Percentiles rank a stretch among this genome's conserved stretches.
These are phyloP conservation scores for Eristalis tenax DNA, from an alignment of 2,888 invertebrate species.

Conservation along the genomic window DNA sequence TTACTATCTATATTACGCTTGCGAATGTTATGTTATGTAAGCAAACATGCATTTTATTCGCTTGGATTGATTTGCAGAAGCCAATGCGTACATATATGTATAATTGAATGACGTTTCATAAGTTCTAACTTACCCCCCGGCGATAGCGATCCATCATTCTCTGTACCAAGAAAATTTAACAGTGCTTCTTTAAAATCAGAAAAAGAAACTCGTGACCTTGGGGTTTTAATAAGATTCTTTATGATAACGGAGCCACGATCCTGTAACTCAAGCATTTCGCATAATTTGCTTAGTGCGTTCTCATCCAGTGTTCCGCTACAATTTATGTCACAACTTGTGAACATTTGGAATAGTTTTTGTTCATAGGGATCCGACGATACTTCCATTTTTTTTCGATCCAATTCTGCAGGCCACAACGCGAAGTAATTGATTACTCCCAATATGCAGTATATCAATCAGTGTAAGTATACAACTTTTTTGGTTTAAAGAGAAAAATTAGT, in stretches of 20 bases:
- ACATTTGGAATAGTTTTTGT: constrained; percentile 90
- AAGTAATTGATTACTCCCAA: constrained; percentile 42
- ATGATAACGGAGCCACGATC: constrained; percentile 86
- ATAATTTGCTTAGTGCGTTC: constrained; percentile 86
- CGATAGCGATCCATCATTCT: constrained; percentile 76
- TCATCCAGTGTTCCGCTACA: constrained; percentile 86
- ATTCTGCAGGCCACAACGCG: constrained; percentile 43
- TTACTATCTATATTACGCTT: neutral
- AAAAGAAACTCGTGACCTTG: constrained; percentile 84
- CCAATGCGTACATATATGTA: neutral
- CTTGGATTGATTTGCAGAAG: neutral
- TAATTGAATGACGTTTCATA: neutral
- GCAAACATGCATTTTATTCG: constrained; percentile 8
- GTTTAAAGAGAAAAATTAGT: constrained; percentile 38
- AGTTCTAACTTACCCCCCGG: constrained; percentile 58
- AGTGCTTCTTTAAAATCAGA: constrained; percentile 89
- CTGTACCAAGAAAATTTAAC: constrained; percentile 86
- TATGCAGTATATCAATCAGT: constrained; percentile 39
- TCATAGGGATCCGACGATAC: constrained; percentile 87
- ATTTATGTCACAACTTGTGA: constrained; percentile 89
- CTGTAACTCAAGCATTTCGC: constrained; percentile 89
- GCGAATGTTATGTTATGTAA: constrained; percentile 8
- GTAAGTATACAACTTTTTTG: constrained; percentile 45
- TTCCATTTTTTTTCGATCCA: constrained; percentile 71
- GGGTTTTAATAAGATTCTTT: constrained; percentile 83